Conservation (phyloP, 2,888 invertebrate species). For the Pammene aurita region DNA sequence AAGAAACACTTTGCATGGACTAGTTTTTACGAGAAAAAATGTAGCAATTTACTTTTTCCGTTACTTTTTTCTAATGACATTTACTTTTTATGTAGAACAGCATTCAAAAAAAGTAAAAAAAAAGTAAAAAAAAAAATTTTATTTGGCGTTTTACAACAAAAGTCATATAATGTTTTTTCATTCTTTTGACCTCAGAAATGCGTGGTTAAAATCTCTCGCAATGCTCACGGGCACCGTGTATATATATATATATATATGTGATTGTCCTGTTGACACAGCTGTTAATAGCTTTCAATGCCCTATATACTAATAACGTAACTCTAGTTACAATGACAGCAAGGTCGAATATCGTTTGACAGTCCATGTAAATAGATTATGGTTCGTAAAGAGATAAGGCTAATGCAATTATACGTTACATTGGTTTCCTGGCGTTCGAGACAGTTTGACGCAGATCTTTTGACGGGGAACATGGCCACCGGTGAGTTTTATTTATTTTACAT, state of each 20-base stretch:
- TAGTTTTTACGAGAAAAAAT: no score
- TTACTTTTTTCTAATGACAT: no score
- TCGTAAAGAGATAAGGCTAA: slow-evolving; percentile 31
- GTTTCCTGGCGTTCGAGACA: slow-evolving; percentile 12
- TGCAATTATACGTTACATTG: slow-evolving; percentile 31
- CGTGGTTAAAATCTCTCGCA: no score
- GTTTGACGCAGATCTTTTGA: not conserved
- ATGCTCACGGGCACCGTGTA: no score
- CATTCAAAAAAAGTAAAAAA: no score
- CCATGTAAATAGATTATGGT: slow-evolving; percentile 18
- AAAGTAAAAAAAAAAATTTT: no score
- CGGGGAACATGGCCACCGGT: slow-evolving; percentile 19
- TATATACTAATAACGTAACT: not conserved
- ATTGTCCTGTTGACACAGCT: slow-evolving; percentile 3
- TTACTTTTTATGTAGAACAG: no score
- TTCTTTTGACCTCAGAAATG: no score
- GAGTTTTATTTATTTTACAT: not conserved
- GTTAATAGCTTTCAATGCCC: not conserved
- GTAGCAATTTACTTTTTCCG: no score
- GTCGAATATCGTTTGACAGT: not conserved
- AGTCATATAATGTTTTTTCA: no score
- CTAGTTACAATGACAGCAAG: not conserved
- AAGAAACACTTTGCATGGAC: no score
- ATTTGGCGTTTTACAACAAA: no score
- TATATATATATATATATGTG: not conserved